Evolutionary conservation across 2,113 vertebrate genomes (phyloP).

Genomic region (Platichthys flesus): DNA sequence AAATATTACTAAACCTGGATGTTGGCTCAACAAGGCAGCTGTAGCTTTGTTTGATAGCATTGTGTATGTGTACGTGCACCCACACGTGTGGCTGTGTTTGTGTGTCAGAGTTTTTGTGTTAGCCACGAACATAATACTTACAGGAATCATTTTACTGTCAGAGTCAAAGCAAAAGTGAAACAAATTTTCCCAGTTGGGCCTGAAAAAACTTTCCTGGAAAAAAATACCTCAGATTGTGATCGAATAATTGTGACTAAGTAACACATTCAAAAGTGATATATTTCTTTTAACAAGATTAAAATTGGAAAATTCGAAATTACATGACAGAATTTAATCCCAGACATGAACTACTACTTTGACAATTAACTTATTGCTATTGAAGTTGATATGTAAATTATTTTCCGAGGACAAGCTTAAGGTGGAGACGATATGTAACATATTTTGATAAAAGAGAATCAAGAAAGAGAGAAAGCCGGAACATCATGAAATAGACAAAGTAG

Average conservation of each 20-base stretch:
- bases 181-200: no score
- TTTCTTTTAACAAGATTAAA: no score
- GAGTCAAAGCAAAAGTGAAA: slow-evolving; percentile 1
- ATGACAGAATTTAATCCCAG: no score
- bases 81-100: slow-evolving; percentile 13
- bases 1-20: slow-evolving; percentile 47
- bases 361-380: no score
- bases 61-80: slow-evolving; percentile 11
- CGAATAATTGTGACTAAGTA: no score
- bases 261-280: no score
- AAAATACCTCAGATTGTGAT: no score
- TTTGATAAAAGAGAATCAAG: neutral
- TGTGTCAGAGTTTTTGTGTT: slow-evolving; percentile 3
- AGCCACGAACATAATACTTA: slow-evolving; percentile 26
- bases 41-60: slow-evolving; percentile 27
- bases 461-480: neutral
- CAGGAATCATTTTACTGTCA: slow-evolving; percentile 31
- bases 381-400: no score
- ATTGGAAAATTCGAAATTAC: no score
- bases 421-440: neutral
- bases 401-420: no score
- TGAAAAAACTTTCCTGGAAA: no score
- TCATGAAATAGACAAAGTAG: neutral
- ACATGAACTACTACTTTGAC: no score
- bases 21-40: slow-evolving; percentile 17